Percentiles rank a stretch among this genome's conserved stretches.
These are phyloP conservation scores for Silurus aristotelis DNA, from an alignment of 2,797 vertebrate species.

Conservation along the genomic window DNA sequence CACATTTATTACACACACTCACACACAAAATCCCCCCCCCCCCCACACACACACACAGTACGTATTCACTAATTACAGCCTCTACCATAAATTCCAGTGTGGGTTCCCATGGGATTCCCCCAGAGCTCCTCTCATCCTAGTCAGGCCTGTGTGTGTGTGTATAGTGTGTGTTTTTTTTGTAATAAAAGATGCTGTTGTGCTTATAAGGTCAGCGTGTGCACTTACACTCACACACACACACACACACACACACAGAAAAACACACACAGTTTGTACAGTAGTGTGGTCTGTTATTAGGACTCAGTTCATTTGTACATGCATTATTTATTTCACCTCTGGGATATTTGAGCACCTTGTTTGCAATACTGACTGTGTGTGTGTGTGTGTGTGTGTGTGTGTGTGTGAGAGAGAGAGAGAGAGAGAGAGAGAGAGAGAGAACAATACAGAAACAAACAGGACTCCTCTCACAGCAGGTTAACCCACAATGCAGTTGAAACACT, in stretches of 20 bases:
- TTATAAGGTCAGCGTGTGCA: neutral
- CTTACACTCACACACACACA: conserved; percentile 5
- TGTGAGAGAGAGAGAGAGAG: neutral
- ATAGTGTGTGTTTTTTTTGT: too few species aligned
- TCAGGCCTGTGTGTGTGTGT: neutral
- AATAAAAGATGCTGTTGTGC: neutral
- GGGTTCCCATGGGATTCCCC: neutral
- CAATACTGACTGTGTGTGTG: neutral
- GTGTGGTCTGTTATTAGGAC: conserved; percentile 13
- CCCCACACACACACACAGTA: neutral
- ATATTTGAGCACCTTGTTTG: conserved; percentile 1
- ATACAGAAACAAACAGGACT: neutral
- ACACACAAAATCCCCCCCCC: too few species aligned
- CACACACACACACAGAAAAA: neutral
- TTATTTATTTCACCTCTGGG: conserved; percentile 23
- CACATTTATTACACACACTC: too few species aligned
- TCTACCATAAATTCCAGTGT: neutral
- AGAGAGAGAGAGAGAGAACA: neutral
- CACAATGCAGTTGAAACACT: neutral
- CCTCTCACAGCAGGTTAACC: neutral
- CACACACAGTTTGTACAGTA: neutral
- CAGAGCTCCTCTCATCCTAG: neutral
- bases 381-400: conserved; percentile 1
- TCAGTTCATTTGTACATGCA: conserved; percentile 17
- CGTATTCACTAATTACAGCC: neutral